Conservation (phyloP, 2,113 vertebrate species). For the Haemorhous mexicanus region DNA sequence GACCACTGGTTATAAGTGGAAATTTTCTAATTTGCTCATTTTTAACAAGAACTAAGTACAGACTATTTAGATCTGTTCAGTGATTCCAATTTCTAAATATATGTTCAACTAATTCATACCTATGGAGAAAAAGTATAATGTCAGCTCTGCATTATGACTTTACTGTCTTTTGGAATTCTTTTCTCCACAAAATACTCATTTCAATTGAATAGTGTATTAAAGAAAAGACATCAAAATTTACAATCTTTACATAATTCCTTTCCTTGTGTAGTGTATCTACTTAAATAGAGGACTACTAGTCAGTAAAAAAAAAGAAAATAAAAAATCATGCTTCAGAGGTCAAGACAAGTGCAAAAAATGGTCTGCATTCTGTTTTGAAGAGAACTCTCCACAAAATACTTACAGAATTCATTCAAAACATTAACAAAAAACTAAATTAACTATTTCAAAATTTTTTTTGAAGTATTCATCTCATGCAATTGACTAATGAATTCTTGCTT, state of each 20-base stretch:
- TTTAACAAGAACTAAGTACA: neutral
- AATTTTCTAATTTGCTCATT: neutral
- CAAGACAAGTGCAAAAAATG: neutral
- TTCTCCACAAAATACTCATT: neutral
- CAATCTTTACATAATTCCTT: neutral
- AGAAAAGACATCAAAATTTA: neutral
- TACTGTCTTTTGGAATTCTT: neutral
- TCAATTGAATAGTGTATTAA: neutral
- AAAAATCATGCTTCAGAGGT: neutral
- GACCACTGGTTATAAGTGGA: neutral
- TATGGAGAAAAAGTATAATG: neutral
- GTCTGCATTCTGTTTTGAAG: neutral
- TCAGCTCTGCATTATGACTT: neutral
- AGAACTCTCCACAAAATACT: neutral
- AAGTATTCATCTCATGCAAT: neutral
- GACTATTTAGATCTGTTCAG: neutral
- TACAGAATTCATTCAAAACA: neutral
- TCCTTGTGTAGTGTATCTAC: neutral
- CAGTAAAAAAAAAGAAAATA: neutral
- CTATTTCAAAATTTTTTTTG: fast-evolving
- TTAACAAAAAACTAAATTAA: neutral
- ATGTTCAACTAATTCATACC: neutral
- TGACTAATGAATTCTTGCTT: neutral
- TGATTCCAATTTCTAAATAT: neutral
- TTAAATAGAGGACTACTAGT: neutral